Conservation (phyloP, 2,888 invertebrate species). For the Polydrusus tereticollis region DNA sequence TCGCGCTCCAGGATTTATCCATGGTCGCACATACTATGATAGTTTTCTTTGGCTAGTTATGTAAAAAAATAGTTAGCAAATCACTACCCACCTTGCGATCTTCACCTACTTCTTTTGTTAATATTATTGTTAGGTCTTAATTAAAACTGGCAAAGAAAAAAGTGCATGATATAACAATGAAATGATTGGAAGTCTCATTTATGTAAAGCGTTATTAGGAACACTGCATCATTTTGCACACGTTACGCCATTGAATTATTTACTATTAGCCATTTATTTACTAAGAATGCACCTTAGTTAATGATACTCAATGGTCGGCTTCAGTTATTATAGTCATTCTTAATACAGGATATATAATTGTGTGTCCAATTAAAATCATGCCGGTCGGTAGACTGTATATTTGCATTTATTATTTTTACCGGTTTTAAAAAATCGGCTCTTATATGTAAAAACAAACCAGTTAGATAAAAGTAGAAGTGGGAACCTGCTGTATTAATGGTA, state of each 20-base stretch:
- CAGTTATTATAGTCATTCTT: slow-evolving; percentile 45
- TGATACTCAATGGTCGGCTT: slow-evolving; percentile 39
- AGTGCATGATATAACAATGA: too few relatives aligned
- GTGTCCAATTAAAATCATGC: slow-evolving; percentile 44
- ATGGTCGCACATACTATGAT: too few relatives aligned
- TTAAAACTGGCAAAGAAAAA: too few relatives aligned
- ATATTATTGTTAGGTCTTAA: too few relatives aligned
- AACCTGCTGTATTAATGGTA: background rate
- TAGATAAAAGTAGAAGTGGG: background rate
- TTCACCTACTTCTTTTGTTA: too few relatives aligned
- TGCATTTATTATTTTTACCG: slow-evolving; percentile 43
- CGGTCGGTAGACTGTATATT: slow-evolving; percentile 39
- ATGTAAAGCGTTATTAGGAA: background rate
- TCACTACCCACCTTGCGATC: too few relatives aligned
- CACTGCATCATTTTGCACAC: too few relatives aligned
- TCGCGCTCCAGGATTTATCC: too few relatives aligned
- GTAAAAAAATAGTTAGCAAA: too few relatives aligned
- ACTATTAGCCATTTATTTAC: slow-evolving; percentile 36
- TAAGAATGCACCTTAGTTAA: slow-evolving; percentile 42
- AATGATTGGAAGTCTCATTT: too few relatives aligned
- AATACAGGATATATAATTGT: slow-evolving; percentile 44
- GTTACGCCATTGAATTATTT: slow-evolving; percentile 33
- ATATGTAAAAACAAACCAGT: slow-evolving; percentile 10
- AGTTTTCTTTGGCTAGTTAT: too few relatives aligned
- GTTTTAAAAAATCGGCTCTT: slow-evolving; percentile 14